These are phyloP conservation scores for Noctua pronuba DNA, from an alignment of 2,888 invertebrate genomes.

Conservation along the genomic window DNA sequence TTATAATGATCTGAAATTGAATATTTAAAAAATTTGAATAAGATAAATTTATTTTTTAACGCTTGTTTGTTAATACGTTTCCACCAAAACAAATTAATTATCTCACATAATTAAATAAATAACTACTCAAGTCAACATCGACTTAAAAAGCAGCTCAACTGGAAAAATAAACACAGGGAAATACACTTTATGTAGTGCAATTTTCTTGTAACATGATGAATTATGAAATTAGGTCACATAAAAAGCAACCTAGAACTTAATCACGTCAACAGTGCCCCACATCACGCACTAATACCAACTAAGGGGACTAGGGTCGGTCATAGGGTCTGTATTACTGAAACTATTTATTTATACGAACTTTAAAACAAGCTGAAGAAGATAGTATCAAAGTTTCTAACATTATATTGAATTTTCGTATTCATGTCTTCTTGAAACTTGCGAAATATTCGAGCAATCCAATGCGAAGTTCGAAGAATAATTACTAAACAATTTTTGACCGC, in stretches of 20 bases:
- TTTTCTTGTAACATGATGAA: constrained; percentile 54
- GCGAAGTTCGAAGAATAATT: not conserved
- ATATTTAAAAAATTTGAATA: not conserved
- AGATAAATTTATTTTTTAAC: not conserved
- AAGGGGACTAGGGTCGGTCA: constrained; percentile 29
- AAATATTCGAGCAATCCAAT: not conserved
- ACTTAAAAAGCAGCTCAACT: constrained; percentile 4
- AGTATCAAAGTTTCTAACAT: not conserved
- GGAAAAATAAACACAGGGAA: constrained; percentile 31
- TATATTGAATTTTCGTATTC: not conserved
- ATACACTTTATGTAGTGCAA: constrained; percentile 42
- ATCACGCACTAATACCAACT: constrained; percentile 64
- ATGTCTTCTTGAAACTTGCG: not conserved
- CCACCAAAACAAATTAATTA: not conserved
- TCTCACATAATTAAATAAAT: not conserved
- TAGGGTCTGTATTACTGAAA: constrained; percentile 20
- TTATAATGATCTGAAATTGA: constrained; percentile 12
- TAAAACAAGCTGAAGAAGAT: not conserved
- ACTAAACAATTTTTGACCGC: no score
- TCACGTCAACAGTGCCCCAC: constrained; percentile 56
- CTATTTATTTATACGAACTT: not conserved
- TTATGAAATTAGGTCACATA: constrained; percentile 70
- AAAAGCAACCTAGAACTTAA: constrained; percentile 69
- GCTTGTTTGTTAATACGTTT: not conserved
- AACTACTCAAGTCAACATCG: not conserved